These are phyloP conservation scores for Cheilosia grossa DNA, from an alignment of 2,888 invertebrate species.

Conservation along the genomic window DNA sequence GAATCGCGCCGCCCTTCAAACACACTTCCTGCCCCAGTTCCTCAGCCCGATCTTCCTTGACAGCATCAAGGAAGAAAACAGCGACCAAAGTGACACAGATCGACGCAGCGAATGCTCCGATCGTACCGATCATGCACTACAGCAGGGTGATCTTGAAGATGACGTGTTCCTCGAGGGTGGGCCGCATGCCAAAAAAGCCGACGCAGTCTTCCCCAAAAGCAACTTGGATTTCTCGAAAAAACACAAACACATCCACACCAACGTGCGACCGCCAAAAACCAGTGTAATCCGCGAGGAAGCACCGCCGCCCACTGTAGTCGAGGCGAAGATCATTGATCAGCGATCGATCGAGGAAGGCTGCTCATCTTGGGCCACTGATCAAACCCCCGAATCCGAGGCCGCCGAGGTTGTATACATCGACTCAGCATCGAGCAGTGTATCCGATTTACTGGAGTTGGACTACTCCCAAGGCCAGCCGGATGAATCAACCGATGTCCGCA, in stretches of 20 bases:
- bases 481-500: conserved; percentile 68
- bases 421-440: conserved; percentile 87
- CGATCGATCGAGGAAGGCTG: conserved; percentile 85
- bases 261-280: conserved; percentile 76
- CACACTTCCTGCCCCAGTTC: conserved; percentile 85
- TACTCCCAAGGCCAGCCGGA: conserved; percentile 79
- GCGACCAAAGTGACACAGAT: conserved; percentile 87
- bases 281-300: conserved; percentile 80
- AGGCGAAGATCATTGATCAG: conserved; percentile 85
- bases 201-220: conserved; percentile 82
- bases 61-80: conserved; percentile 91
- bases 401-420: conserved; percentile 89
- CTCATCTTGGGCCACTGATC: conserved; percentile 84
- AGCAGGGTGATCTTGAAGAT: conserved; percentile 70
- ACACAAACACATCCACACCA: conserved; percentile 76
- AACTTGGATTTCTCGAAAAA: conserved; percentile 81
- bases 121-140: conserved; percentile 67
- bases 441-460: conserved; percentile 85
- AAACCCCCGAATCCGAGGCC: conserved; percentile 84
- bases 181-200: conserved; percentile 79
- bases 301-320: conserved; percentile 85
- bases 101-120: conserved; percentile 82
- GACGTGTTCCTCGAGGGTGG: conserved; percentile 83
- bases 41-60: conserved; percentile 88
- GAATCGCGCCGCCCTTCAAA: conserved; percentile 85